These are phyloP conservation scores for Spondyliosoma cantharus DNA, from an alignment of 2,797 vertebrate genomes.

Conservation along the genomic window DNA sequence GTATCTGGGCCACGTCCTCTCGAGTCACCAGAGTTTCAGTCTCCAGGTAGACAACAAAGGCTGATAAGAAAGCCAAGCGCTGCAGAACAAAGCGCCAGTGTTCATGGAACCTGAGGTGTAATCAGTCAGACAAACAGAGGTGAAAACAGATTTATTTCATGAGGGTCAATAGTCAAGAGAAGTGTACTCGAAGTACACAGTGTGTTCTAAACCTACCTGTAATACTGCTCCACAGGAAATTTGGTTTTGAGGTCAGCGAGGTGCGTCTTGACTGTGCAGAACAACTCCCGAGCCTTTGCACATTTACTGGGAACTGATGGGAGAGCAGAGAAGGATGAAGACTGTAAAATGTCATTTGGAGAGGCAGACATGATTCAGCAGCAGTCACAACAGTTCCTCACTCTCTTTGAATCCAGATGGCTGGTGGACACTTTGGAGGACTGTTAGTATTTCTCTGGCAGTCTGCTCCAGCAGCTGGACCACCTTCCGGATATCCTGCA, in stretches of 20 bases:
- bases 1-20: slow-evolving; percentile 92
- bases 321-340: slow-evolving; percentile 1
- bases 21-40: slow-evolving; percentile 92
- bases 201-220: slow-evolving; percentile 84
- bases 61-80: slow-evolving; percentile 91
- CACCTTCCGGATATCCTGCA: slow-evolving; percentile 95
- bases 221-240: slow-evolving; percentile 96
- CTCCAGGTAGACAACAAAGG: slow-evolving; percentile 95
- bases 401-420: slow-evolving; percentile 95
- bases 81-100: slow-evolving; percentile 98
- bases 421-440: slow-evolving; percentile 97
- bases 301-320: slow-evolving; percentile 93
- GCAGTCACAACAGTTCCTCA: slow-evolving; percentile 74
- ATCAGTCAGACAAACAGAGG: not conserved
- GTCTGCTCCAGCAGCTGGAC: slow-evolving; percentile 95
- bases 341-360: not conserved
- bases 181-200: not conserved
- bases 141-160: too few relatives aligned
- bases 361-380: fast-evolving
- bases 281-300: slow-evolving; percentile 91
- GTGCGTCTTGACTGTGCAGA: slow-evolving; percentile 89
- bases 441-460: slow-evolving; percentile 93
- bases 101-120: slow-evolving; percentile 91
- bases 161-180: not conserved
- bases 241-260: slow-evolving; percentile 93